These are phyloP conservation scores for Linnaemya vulpina DNA, from an alignment of 2,888 invertebrate species.

Conservation along the genomic window DNA sequence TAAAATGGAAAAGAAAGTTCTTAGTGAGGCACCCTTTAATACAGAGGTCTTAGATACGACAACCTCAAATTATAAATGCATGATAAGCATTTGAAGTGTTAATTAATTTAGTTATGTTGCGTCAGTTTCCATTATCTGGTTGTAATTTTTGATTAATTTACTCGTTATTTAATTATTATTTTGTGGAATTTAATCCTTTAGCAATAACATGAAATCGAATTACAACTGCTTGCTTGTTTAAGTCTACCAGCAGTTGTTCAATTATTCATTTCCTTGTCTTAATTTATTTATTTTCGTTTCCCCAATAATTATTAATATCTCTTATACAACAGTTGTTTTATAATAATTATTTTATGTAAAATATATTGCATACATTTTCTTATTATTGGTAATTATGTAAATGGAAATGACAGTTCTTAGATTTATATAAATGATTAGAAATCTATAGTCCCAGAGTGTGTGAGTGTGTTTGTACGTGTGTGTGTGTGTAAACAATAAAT, in stretches of 20 bases:
- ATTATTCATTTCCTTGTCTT: constrained; percentile 5
- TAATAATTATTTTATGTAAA: constrained; percentile 22
- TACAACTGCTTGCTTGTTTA: background rate
- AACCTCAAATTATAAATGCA: too few relatives aligned
- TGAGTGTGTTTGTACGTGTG: background rate
- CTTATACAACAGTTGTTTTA: constrained; percentile 17
- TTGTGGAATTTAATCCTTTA: background rate
- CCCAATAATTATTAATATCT: background rate
- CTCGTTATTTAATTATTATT: constrained; percentile 23
- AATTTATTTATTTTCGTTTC: too few relatives aligned
- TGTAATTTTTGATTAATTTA: constrained; percentile 43
- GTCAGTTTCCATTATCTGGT: constrained; percentile 6
- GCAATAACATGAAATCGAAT: background rate
- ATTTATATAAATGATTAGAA: constrained; percentile 5
- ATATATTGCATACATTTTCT: constrained; percentile 17
- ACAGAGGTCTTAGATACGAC: too few relatives aligned
- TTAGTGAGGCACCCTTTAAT: too few relatives aligned
- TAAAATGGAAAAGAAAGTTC: too few relatives aligned
- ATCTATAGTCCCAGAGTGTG: background rate
- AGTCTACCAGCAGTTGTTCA: background rate
- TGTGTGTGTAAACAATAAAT: background rate
- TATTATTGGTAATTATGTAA: constrained; percentile 38
- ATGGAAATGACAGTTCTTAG: constrained; percentile 24
- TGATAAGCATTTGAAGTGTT: constrained; percentile 17
- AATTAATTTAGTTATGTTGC: constrained; percentile 20